These are phyloP conservation scores for Aquatica leii DNA, from an alignment of 2,888 invertebrate species.

Conservation along the genomic window DNA sequence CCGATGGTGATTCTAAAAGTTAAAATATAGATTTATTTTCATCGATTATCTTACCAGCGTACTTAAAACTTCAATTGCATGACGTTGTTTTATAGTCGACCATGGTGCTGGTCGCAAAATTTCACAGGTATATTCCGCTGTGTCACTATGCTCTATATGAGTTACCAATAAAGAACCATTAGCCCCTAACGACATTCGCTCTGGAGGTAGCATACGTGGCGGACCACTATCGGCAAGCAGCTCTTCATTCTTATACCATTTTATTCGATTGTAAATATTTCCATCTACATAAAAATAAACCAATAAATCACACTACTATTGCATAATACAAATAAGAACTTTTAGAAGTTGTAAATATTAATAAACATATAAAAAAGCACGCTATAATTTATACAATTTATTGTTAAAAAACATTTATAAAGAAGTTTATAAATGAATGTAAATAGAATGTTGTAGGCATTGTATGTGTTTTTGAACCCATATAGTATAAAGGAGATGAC, in stretches of 20 bases:
- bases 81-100: constrained; percentile 75
- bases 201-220: constrained; percentile 56
- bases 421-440: too few species aligned
- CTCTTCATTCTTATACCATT: constrained; percentile 74
- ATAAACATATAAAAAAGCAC: not conserved
- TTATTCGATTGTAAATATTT: constrained; percentile 65
- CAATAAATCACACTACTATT: not conserved
- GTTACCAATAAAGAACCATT: constrained; percentile 78
- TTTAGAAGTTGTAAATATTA: constrained; percentile 4
- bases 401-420: too few species aligned
- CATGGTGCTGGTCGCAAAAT: constrained; percentile 71
- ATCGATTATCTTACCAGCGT: constrained; percentile 57
- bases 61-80: constrained; percentile 83
- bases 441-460: too few species aligned
- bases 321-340: not conserved
- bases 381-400: too few species aligned
- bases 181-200: constrained; percentile 69
- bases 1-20: constrained; percentile 71
- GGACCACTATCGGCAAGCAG: constrained; percentile 65
- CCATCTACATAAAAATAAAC: constrained; percentile 59
- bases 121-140: constrained; percentile 75
- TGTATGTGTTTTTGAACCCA: too few species aligned
- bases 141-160: constrained; percentile 66
- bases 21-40: not conserved
- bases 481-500: too few species aligned